A percentile compares a stretch with the other conserved stretches of the same genome.
phyloP scores from a whole-genome alignment of 2,888 invertebrate species.

The Campoplex nolae region DNA sequence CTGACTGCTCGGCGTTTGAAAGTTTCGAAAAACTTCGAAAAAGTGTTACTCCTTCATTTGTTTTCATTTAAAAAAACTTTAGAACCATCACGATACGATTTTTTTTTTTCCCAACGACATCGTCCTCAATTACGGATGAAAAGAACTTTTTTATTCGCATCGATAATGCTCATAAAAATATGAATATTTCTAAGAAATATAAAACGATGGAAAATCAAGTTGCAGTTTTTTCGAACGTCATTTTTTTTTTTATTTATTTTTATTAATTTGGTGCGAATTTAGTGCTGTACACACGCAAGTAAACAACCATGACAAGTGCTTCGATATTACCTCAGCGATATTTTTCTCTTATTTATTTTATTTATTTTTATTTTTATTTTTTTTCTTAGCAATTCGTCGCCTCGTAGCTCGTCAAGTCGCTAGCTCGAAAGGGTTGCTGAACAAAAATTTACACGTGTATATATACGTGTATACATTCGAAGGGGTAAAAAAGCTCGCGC shows the following conservation, averaged over 20 bases:
- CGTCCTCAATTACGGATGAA: not conserved
- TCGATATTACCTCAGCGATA: not conserved
- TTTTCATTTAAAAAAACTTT: not conserved
- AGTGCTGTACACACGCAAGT: not conserved
- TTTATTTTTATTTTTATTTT: conserved; percentile 28
- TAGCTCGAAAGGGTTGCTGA: conserved; percentile 47
- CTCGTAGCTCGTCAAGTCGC: conserved; percentile 25
- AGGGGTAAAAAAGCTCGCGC: conserved; percentile 74
- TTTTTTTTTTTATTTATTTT: not conserved
- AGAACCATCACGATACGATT: not conserved
- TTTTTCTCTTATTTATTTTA: not conserved
- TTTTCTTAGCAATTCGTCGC: conserved; percentile 25
- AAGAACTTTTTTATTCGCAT: not conserved
- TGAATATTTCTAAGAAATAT: not conserved
- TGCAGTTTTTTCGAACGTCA: not conserved
- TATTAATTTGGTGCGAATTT: not conserved
- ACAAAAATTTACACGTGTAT: conserved; percentile 35
- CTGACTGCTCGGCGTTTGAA: too few species aligned
- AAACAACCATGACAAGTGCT: not conserved
- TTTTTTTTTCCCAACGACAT: not conserved
- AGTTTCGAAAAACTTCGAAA: not conserved
- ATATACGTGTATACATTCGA: not conserved
- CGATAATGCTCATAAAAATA: not conserved
- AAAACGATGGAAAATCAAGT: not conserved
- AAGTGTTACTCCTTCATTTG: not conserved